phyloP scores from a whole-genome alignment of 1,140 invertebrate species.

The Pseudomyrmex dendroicus region DNA sequence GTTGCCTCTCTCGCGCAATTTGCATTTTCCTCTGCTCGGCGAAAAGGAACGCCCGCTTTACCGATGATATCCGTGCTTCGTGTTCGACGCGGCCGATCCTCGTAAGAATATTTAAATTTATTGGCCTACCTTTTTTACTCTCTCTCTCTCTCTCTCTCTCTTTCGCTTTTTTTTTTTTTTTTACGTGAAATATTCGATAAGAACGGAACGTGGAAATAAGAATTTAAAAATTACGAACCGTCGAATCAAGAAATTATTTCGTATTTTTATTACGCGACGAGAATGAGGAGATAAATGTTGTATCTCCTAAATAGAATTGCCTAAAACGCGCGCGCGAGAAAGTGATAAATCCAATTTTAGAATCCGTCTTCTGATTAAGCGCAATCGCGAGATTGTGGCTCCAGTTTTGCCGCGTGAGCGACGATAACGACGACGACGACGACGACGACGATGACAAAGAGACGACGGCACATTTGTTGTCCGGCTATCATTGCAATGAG shows the following conservation, averaged over 20 bases:
- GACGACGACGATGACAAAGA: not conserved
- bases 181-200: not conserved
- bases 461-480: not conserved
- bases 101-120: constrained; percentile 42
- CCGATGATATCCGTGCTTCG: constrained; percentile 1
- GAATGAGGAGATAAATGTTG: too few species aligned
- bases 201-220: not conserved
- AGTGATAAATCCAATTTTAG: not conserved
- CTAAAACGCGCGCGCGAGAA: too few species aligned
- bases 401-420: constrained; percentile 21
- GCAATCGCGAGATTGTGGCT: not conserved
- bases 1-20: constrained; percentile 62
- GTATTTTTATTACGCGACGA: not conserved
- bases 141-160: not conserved
- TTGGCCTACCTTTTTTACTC: constrained; percentile 21
- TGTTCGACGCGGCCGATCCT: constrained; percentile 43
- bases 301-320: too few species aligned
- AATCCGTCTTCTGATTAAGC: constrained; percentile 27
- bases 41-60: constrained; percentile 62
- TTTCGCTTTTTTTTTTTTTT: not conserved
- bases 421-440: not conserved
- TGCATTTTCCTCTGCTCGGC: constrained; percentile 63
- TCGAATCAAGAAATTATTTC: not conserved
- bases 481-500: constrained; percentile 62
- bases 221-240: too few species aligned